phyloP scores from a whole-genome alignment of 1,140 invertebrate species.

The Sipha flava region DNA sequence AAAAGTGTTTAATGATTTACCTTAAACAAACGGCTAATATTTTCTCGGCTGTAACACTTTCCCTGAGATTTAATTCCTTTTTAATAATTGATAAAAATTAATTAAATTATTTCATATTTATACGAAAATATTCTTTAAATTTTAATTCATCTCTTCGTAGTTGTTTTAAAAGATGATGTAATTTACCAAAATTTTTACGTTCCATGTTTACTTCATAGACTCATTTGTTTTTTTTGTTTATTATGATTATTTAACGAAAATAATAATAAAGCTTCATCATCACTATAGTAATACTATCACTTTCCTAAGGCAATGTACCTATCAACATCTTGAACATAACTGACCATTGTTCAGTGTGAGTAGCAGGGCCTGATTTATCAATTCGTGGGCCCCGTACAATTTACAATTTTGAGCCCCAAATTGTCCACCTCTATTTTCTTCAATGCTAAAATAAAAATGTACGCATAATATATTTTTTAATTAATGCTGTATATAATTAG shows the following conservation, averaged over 20 bases:
- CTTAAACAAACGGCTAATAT: not conserved
- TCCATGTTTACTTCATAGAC: not conserved
- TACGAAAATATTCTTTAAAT: constrained; percentile 12
- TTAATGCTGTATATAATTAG: too few species aligned
- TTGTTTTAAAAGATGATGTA: constrained; percentile 6
- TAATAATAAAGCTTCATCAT: not conserved
- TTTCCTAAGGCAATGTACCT: not conserved
- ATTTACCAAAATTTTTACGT: not conserved
- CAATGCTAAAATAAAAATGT: too few species aligned
- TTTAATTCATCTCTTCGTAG: not conserved
- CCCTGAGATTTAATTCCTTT: not conserved
- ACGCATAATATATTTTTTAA: too few species aligned
- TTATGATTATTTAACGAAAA: not conserved
- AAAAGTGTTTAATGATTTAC: not conserved
- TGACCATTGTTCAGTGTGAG: not conserved
- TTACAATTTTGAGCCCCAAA: too few species aligned
- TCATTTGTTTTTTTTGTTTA: not conserved
- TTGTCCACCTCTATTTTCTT: too few species aligned
- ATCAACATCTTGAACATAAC: not conserved
- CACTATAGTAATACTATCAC: not conserved
- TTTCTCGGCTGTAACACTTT: not conserved
- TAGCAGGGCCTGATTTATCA: too few species aligned
- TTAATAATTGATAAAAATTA: constrained; percentile 2
- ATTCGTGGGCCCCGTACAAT: too few species aligned
- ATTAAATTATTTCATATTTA: constrained; percentile 1